These are phyloP conservation scores for Cherax quadricarinatus DNA, from an alignment of 1,140 invertebrate species.

Conservation along the genomic window DNA sequence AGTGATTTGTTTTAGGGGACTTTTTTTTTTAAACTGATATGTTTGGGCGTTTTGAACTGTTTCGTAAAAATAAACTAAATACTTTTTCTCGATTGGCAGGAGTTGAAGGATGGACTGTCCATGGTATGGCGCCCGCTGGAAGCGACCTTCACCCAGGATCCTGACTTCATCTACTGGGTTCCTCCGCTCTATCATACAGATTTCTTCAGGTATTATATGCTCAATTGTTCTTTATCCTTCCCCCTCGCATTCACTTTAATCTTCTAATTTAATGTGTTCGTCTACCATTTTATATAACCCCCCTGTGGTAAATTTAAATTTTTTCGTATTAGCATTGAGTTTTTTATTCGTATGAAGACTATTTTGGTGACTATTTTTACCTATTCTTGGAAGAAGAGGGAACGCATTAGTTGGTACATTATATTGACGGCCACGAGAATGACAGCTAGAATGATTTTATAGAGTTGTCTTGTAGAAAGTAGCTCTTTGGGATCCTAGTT, in stretches of 20 bases:
- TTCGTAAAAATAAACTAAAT: no score
- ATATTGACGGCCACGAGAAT: no score
- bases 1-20: no score
- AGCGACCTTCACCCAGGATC: background rate
- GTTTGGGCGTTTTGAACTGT: no score
- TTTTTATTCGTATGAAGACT: background rate
- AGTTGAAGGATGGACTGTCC: background rate
- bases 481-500: no score
- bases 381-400: no score
- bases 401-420: no score
- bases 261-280: background rate
- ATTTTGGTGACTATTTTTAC: no score
- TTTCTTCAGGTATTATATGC: background rate
- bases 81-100: background rate
- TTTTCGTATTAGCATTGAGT: background rate
- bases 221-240: background rate
- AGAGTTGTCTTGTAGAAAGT: no score
- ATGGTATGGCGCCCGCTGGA: constrained; percentile 16
- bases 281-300: background rate
- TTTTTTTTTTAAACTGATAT: no score
- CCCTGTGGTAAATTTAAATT: background rate
- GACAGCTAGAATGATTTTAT: no score
- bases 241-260: background rate
- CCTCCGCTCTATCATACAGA: constrained; percentile 3
- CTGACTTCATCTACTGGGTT: constrained; percentile 13